Percentiles rank a stretch among this genome's conserved stretches.
phyloP scores from a whole-genome alignment of 2,797 vertebrate species.

The Diceros bicornis region DNA sequence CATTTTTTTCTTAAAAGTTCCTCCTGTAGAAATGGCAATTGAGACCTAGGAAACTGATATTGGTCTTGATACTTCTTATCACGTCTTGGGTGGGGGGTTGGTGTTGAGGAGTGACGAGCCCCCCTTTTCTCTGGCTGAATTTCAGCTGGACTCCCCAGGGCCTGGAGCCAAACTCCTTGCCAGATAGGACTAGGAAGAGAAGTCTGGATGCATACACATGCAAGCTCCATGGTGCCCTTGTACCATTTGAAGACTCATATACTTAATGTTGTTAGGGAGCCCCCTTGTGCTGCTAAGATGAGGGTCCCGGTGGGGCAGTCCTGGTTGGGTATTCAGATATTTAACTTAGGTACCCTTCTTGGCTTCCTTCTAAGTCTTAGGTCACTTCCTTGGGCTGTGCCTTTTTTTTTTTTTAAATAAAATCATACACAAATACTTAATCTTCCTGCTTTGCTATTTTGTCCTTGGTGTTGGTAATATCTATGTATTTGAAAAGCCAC shows the following conservation, averaged over 20 bases:
- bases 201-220: not conserved
- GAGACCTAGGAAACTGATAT: not conserved
- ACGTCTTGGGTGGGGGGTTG: not conserved
- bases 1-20: not conserved
- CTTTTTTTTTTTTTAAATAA: not conserved
- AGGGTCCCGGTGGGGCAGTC: not conserved
- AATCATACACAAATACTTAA: not conserved
- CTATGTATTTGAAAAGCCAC: not conserved
- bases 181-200: not conserved
- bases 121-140: not conserved
- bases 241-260: not conserved
- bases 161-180: not conserved
- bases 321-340: not conserved
- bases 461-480: not conserved
- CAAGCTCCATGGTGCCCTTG: not conserved
- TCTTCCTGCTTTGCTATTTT: not conserved
- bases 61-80: not conserved
- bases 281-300: not conserved
- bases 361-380: not conserved
- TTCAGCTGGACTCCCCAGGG: not conserved
- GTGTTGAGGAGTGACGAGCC: not conserved
- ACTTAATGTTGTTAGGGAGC: not conserved
- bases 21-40: not conserved
- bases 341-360: not conserved
- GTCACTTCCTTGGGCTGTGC: not conserved